Evolutionary conservation across 1,140 invertebrate genomes (phyloP), one percentile per base, ranked within the genome.

Genomic region (Neodiprion pinetum): DNA sequence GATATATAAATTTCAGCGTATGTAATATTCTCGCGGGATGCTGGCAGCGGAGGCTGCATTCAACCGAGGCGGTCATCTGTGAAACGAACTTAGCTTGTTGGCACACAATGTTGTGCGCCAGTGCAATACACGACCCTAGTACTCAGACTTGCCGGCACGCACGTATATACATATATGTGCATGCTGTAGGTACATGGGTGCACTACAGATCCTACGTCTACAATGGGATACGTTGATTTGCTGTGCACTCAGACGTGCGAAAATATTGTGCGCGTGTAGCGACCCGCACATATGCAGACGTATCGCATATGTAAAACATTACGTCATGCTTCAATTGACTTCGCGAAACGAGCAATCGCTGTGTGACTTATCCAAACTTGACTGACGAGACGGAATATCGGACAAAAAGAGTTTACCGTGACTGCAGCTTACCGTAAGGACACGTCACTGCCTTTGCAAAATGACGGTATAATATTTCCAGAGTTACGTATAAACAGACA

Each of bases 71-170:
- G 86, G 83, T 84, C 85, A 86, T 85, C 86, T 85, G 87, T 88
- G 85, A 88, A 88, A 88, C 86, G 81, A 81, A 83, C 53, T 88
- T 89, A 88, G 83, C 85, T 87, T 88, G 87, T 88, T 88, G 87
- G 84, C 83, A 88, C 79, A 88, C 85, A 86, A 76, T 82, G 82
- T 40, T 5, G 28, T 40, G 28, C 28, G 28, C 28, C 28, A 40
- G 28, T 40, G 28, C 28, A 40, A 40, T 40, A 40, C 28, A 40
- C 28, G 28, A 40, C 28, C 28, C 28, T 40, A 40, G 28, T 40
- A 1, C 28, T 5, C 53, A 61, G 11, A 61, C 53, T 14, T 61
- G 53, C n/a, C 9, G 53, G 5, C n/a, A 61, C 4, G 53, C 28
- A 40, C 28, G 28, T 5, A 40, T 40, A 5, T 40, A 40, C 1